These are phyloP conservation scores for Diceros bicornis DNA, from an alignment of 2,797 vertebrate genomes.

Conservation along the genomic window DNA sequence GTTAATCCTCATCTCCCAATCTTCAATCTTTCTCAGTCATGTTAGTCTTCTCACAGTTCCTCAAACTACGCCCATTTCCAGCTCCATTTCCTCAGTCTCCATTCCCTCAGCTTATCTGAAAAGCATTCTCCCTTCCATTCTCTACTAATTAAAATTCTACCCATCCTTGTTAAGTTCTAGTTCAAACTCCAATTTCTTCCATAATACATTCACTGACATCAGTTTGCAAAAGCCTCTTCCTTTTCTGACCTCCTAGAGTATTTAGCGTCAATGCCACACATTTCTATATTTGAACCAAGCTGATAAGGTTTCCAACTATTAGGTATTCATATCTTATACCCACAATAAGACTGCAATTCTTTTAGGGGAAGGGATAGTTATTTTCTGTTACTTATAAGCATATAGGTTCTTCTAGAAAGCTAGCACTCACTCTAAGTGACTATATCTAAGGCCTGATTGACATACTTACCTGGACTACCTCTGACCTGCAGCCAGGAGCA, in stretches of 20 bases:
- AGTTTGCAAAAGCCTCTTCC: neutral
- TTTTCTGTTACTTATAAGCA: slow-evolving; percentile 5
- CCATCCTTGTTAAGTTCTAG: neutral
- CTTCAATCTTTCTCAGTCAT: neutral
- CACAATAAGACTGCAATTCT: neutral
- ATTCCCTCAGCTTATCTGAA: neutral
- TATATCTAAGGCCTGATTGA: neutral
- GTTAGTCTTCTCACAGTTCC: neutral
- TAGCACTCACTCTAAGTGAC: neutral
- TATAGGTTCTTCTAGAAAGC: slow-evolving; percentile 44
- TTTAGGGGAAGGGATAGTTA: neutral
- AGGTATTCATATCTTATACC: neutral
- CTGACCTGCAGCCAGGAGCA: neutral
- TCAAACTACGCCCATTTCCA: neutral
- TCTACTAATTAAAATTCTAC: neutral
- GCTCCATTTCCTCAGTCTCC: neutral
- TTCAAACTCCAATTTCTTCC: neutral
- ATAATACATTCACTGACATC: neutral
- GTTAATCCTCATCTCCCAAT: neutral
- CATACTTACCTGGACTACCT: neutral
- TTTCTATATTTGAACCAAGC: neutral
- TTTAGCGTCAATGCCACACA: neutral
- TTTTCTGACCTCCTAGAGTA: neutral
- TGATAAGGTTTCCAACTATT: neutral
- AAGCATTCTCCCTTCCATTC: neutral